A percentile compares a stretch with the other conserved stretches of the same genome.
These are phyloP conservation scores for Cordilura impudica DNA, from an alignment of 2,888 invertebrate genomes.

Conservation along the genomic window DNA sequence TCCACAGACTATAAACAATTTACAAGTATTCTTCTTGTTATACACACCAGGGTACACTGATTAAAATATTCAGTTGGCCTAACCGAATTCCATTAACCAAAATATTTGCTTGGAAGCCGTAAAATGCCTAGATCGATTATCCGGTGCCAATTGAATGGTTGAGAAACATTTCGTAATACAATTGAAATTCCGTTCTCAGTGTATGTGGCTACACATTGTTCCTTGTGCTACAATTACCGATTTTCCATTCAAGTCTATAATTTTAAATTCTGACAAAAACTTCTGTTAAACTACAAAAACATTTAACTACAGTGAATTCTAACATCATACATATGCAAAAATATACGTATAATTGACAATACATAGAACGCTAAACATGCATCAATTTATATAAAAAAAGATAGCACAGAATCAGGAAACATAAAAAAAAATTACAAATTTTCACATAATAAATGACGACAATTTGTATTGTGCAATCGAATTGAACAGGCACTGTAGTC, in stretches of 20 bases:
- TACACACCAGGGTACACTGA: too few species aligned
- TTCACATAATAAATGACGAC: constrained; percentile 50
- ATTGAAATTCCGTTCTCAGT: too few species aligned
- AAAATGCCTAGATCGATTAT: too few species aligned
- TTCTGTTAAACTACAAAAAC: constrained; percentile 1
- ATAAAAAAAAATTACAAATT: not conserved
- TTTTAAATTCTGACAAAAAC: constrained; percentile 24
- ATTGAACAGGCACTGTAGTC: constrained; percentile 34
- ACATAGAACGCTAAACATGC: constrained; percentile 38
- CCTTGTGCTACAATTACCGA: constrained; percentile 20
- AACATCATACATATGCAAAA: too few species aligned
- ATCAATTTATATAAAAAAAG: constrained; percentile 9
- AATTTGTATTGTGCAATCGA: constrained; percentile 45
- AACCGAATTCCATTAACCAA: too few species aligned
- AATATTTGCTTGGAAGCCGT: too few species aligned
- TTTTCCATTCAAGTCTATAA: constrained; percentile 15
- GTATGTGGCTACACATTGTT: not conserved
- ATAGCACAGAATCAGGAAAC: not conserved
- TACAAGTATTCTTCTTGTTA: too few species aligned
- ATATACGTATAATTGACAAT: constrained; percentile 35
- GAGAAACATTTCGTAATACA: too few species aligned
- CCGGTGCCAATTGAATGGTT: too few species aligned
- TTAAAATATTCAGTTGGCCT: too few species aligned
- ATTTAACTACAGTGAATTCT: constrained; percentile 12
- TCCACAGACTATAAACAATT: too few species aligned